Base-by-base conservation (phyloP, 2,888 invertebrate genomes). In the Melangyna quadrimaculata region DNA sequence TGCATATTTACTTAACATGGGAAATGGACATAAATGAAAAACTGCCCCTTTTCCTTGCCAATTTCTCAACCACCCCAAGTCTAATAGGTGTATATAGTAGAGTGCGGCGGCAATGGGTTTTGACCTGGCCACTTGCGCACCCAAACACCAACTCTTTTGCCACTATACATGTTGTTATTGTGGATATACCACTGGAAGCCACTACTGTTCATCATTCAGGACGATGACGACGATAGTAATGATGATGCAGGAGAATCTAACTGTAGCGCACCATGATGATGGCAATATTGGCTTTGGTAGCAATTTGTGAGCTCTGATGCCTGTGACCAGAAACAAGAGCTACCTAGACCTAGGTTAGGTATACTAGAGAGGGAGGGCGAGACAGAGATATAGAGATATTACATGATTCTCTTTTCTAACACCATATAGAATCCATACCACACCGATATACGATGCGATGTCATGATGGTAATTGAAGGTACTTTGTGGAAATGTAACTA, bases 1-100 rank as follows among this genome's bases (percentile, higher is more conserved):
- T 88, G 88, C 88, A 88, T 88, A 88, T 88, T 88, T 87, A 88
- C 88, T 88, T 84, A 83, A 88, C 87, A 88, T 87, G 83, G 88
- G 87, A 88, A 88, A 88, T 88, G 88, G 88, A 87, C 87, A 87
- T 87, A 88, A 88, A 87, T 88, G 88, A 87, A 88, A 87, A 87
- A 78, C 79, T 65, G 73, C 75, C 69, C 81, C 43, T 74, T 72
- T 72, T 57, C 70, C 71, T 51, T 51, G 67, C 67, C 67, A 67
- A 67, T 67, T 67, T 67, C 67, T 59, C 59, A 22, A 57, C 63
- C 43, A 22, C 6, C 12, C 7, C n/a, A 1, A 19, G 12, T 22
- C 14, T 7, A 19, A 22, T 22, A 12, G 2, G 2, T 7, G 6
- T n/a, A 51, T 4, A 12, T 12, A 4, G 32, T 65, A 27, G 40